Conservation (phyloP, 2,113 vertebrate species). For the Ondatra zibethicus region DNA sequence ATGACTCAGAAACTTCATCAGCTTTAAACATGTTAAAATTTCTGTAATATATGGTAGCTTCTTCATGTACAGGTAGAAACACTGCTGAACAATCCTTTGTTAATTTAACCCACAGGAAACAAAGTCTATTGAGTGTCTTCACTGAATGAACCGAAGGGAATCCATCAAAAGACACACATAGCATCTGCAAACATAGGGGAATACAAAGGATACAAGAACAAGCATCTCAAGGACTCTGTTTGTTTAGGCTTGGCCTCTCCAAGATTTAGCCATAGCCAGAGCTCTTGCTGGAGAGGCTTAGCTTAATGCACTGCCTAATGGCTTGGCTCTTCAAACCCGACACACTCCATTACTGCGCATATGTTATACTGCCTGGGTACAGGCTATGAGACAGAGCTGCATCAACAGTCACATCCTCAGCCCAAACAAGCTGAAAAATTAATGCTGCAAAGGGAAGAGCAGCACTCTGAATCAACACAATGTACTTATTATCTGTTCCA, state of each 20-base stretch:
- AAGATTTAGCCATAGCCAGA: slow-evolving; percentile 36
- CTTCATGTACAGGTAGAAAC: slow-evolving; percentile 56
- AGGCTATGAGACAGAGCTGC: slow-evolving; percentile 54
- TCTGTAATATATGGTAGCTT: slow-evolving; percentile 15
- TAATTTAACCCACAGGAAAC: slow-evolving; percentile 70
- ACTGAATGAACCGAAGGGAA: slow-evolving; percentile 79
- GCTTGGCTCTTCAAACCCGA: slow-evolving; percentile 72
- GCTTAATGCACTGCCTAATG: slow-evolving; percentile 84
- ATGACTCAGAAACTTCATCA: not conserved
- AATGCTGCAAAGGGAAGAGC: not conserved
- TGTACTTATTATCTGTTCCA: not conserved
- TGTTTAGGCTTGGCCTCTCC: slow-evolving; percentile 78
- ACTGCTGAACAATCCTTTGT: slow-evolving; percentile 61
- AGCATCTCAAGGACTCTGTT: slow-evolving; percentile 84
- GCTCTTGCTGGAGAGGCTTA: slow-evolving; percentile 78
- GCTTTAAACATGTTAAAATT: not conserved
- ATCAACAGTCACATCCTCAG: slow-evolving; percentile 65
- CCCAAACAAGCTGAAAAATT: slow-evolving; percentile 69
- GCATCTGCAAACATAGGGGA: slow-evolving; percentile 76
- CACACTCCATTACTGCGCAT: slow-evolving; percentile 65
- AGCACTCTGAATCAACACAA: slow-evolving; percentile 20
- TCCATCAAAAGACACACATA: slow-evolving; percentile 78
- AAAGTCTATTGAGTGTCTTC: slow-evolving; percentile 68
- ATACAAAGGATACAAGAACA: slow-evolving; percentile 79
- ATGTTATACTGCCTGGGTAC: slow-evolving; percentile 25